These are phyloP conservation scores for Philopedon plagiatum DNA, from an alignment of 2,888 invertebrate species.

Conservation along the genomic window DNA sequence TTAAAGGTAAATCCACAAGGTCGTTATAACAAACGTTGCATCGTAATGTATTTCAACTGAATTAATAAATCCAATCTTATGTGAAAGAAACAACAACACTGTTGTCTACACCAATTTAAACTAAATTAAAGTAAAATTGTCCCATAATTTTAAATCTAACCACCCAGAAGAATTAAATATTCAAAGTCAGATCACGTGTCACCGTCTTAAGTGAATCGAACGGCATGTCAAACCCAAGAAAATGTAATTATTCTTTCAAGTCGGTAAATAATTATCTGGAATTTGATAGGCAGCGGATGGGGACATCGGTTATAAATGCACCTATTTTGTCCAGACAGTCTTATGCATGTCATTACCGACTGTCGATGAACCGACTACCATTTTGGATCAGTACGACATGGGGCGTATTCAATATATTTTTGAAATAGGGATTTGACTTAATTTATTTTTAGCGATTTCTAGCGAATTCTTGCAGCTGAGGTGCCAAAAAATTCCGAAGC, in stretches of 20 bases:
- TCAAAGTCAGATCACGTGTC: conserved; percentile 1
- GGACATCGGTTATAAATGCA: conserved; percentile 41
- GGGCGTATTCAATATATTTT: neutral
- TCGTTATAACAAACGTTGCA: too few relatives aligned
- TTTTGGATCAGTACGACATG: conserved; percentile 1
- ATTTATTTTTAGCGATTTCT: too few relatives aligned
- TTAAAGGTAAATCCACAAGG: too few relatives aligned
- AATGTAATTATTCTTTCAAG: conserved; percentile 35
- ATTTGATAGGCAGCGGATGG: conserved; percentile 23
- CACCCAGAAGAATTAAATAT: neutral
- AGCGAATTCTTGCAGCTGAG: too few relatives aligned
- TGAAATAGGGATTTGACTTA: too few relatives aligned
- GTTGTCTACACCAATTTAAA: too few relatives aligned
- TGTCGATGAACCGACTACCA: conserved; percentile 25
- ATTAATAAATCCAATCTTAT: too few relatives aligned
- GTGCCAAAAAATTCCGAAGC: too few relatives aligned
- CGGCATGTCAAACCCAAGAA: conserved; percentile 32
- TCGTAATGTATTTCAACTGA: too few relatives aligned
- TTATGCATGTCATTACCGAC: conserved; percentile 24
- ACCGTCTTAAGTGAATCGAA: conserved; percentile 6
- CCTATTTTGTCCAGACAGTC: conserved; percentile 28
- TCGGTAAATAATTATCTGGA: conserved; percentile 32
- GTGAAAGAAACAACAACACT: too few relatives aligned
- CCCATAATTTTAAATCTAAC: too few relatives aligned
- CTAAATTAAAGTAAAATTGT: too few relatives aligned